Percentiles rank a stretch among this genome's conserved stretches.
These are phyloP conservation scores for Melozone crissalis DNA, from an alignment of 2,113 vertebrate species.

Conservation along the genomic window DNA sequence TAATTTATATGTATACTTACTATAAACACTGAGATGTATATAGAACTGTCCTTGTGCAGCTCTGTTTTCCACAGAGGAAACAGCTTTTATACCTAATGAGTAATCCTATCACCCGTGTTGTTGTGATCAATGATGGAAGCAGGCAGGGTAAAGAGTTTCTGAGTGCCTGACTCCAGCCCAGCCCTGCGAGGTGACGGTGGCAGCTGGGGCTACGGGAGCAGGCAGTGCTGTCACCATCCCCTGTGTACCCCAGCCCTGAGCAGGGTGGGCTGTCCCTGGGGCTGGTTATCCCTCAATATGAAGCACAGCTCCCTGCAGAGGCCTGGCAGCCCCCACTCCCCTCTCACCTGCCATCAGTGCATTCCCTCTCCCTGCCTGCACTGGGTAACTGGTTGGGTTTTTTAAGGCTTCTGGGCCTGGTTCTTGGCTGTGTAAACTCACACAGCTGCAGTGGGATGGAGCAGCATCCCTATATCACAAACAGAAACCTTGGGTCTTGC, in stretches of 20 bases:
- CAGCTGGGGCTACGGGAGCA: not conserved
- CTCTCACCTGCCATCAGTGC: fast-evolving
- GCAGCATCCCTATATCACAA: not conserved
- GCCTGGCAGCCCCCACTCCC: not conserved
- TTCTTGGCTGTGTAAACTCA: not conserved
- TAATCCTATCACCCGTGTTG: not conserved
- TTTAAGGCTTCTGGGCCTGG: not conserved
- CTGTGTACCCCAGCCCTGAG: not conserved
- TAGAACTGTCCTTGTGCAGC: not conserved
- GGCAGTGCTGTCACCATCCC: not conserved
- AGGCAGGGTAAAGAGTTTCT: not conserved
- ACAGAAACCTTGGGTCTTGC: not conserved
- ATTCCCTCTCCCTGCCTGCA: not conserved
- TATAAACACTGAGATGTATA: not conserved
- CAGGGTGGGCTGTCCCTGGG: not conserved
- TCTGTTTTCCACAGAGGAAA: not conserved
- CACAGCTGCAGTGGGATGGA: not conserved
- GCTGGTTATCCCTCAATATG: not conserved
- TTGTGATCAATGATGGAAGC: not conserved
- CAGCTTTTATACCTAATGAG: not conserved
- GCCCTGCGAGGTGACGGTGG: fast-evolving
- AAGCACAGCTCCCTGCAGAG: not conserved
- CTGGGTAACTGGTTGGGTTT: fast-evolving
- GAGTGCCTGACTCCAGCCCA: not conserved
- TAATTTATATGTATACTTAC: not conserved